These are phyloP conservation scores for Cacoxenus indagator DNA, from an alignment of 2,888 invertebrate genomes.

Conservation along the genomic window DNA sequence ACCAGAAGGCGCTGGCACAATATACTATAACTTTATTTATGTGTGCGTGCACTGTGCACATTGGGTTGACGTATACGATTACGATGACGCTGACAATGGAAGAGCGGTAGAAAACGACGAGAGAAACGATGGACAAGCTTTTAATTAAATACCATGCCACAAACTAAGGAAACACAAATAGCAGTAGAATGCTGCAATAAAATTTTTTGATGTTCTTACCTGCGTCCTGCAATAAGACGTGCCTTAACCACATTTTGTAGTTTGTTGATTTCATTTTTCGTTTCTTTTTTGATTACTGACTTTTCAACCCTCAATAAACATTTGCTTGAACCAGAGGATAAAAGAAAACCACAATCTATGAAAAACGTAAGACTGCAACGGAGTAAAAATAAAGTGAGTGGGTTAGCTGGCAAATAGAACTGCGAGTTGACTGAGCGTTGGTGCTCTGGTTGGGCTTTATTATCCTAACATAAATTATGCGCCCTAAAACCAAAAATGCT, in stretches of 20 bases:
- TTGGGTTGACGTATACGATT: background rate
- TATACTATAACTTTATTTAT: constrained; percentile 16
- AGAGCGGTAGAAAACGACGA: background rate
- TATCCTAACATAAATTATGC: too few relatives aligned
- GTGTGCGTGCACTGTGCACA: background rate
- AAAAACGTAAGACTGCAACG: too few relatives aligned
- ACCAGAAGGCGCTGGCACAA: background rate
- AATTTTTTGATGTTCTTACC: background rate
- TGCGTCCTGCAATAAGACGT: background rate
- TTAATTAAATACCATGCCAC: constrained; percentile 23
- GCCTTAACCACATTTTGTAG: background rate
- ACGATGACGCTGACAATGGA: background rate
- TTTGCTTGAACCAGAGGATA: too few relatives aligned
- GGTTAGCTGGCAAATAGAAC: too few relatives aligned
- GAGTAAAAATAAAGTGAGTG: too few relatives aligned
- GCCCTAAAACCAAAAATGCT: too few relatives aligned
- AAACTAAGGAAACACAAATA: constrained; percentile 5
- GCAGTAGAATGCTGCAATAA: background rate
- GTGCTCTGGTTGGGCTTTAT: too few relatives aligned
- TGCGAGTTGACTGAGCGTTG: too few relatives aligned
- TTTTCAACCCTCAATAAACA: too few relatives aligned
- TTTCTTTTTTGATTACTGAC: too few relatives aligned
- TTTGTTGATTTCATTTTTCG: background rate
- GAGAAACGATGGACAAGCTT: background rate
- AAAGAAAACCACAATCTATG: too few relatives aligned